Conservation (phyloP, 1,140 invertebrate species). For the Calephelis nemesis region DNA sequence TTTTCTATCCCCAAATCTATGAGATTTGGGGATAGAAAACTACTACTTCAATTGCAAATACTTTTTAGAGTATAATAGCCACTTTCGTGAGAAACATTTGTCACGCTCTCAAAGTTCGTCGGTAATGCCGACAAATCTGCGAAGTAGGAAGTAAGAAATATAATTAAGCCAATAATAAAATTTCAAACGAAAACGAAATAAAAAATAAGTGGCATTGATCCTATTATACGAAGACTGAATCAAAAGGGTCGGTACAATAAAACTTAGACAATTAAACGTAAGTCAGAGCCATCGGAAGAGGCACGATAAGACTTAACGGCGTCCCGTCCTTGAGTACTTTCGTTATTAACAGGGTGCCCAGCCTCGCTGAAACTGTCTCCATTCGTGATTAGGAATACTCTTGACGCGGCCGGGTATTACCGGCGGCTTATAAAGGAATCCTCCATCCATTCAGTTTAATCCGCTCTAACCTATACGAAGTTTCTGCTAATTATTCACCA, state of each 20-base stretch:
- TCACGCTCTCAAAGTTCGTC: no score
- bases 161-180: neutral
- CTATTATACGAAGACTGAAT: constrained; percentile 16
- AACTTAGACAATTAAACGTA: constrained; percentile 75
- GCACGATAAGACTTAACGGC: constrained; percentile 65
- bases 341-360: constrained; percentile 63
- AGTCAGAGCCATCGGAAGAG: constrained; percentile 56
- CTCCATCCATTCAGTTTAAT: constrained; percentile 28
- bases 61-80: no score
- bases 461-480: constrained; percentile 25
- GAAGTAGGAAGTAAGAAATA: no score
- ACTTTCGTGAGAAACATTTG: no score
- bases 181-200: neutral
- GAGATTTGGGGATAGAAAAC: no score
- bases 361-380: constrained; percentile 25
- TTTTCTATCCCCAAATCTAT: no score
- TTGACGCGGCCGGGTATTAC: constrained; percentile 35
- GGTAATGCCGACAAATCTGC: no score
- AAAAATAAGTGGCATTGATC: constrained; percentile 24
- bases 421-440: constrained; percentile 28
- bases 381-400: constrained; percentile 45
- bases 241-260: constrained; percentile 58
- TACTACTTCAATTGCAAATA: no score
- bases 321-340: constrained; percentile 57
- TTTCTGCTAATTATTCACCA: constrained; percentile 27